These are phyloP conservation scores for Zaprionus nigranus DNA, from an alignment of 1,140 invertebrate species.

Conservation along the genomic window DNA sequence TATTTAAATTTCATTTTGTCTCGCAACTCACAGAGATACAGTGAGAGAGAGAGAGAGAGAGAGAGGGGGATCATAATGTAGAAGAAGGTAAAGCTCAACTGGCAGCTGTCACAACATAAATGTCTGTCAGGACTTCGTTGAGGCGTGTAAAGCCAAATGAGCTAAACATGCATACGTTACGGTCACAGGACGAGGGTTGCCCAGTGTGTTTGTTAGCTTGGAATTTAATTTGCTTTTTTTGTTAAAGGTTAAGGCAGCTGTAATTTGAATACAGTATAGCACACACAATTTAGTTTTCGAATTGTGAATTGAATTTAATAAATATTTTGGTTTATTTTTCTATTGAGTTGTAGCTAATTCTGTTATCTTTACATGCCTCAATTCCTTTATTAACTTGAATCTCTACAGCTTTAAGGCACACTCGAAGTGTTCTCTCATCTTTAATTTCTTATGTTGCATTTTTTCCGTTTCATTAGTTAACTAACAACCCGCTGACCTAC, in stretches of 20 bases:
- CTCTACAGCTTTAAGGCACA: neutral
- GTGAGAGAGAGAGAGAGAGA: neutral
- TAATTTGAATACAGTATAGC: neutral
- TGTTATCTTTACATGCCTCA: too few relatives aligned
- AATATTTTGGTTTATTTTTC: neutral
- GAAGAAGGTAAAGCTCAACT: conserved; percentile 34
- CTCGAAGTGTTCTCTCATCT: neutral
- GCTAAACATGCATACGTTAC: conserved; percentile 34
- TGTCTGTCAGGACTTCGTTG: conserved; percentile 39
- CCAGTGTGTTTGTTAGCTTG: neutral
- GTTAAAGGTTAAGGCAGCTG: neutral
- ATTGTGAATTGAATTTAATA: neutral
- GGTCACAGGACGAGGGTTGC: conserved; percentile 30
- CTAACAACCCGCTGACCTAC: conserved; percentile 26
- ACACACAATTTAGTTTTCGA: neutral
- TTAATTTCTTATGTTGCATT: neutral
- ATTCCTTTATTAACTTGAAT: neutral
- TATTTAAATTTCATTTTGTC: conserved; percentile 46
- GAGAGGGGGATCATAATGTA: neutral
- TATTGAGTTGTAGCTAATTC: too few relatives aligned
- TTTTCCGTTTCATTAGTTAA: neutral
- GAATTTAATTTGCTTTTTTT: neutral
- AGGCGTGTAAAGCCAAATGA: conserved; percentile 36
- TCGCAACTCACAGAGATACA: neutral
- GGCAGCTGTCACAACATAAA: conserved; percentile 54